Conservation (phyloP, 2,888 invertebrate species). For the Cyclophora punctaria region DNA sequence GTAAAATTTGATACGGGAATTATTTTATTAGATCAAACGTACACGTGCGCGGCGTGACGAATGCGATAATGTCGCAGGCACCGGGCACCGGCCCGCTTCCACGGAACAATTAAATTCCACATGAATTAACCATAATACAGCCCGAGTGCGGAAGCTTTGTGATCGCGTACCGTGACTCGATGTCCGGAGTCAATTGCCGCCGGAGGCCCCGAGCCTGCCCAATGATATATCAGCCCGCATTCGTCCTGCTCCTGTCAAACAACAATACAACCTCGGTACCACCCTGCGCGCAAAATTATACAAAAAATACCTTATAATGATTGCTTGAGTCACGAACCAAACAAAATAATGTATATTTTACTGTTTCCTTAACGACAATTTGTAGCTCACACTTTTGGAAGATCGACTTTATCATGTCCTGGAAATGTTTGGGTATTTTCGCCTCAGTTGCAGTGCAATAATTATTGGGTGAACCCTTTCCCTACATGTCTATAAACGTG, state of each 20-base stretch:
- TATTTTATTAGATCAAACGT: slow-evolving; percentile 70
- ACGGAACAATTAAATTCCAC: slow-evolving; percentile 69
- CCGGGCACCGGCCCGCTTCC: slow-evolving; percentile 35
- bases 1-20: slow-evolving; percentile 75
- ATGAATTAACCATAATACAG: slow-evolving; percentile 65
- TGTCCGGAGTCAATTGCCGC: slow-evolving; percentile 49
- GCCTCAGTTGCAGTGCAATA: no score
- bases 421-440: no score
- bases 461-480: not conserved
- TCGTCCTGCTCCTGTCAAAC: no score
- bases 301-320: no score
- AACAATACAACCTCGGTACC: no score
- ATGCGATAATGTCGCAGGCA: slow-evolving; percentile 66
- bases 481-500: slow-evolving; percentile 30
- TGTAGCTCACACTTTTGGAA: no score
- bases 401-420: no score
- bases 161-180: slow-evolving; percentile 51
- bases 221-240: not conserved
- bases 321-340: no score
- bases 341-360: no score
- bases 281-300: no score
- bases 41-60: slow-evolving; percentile 74
- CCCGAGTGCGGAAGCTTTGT: slow-evolving; percentile 58
- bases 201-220: slow-evolving; percentile 27
- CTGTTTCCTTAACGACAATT: no score